Conservation (phyloP, 2,888 invertebrate species). For the Drosophila anceps region DNA sequence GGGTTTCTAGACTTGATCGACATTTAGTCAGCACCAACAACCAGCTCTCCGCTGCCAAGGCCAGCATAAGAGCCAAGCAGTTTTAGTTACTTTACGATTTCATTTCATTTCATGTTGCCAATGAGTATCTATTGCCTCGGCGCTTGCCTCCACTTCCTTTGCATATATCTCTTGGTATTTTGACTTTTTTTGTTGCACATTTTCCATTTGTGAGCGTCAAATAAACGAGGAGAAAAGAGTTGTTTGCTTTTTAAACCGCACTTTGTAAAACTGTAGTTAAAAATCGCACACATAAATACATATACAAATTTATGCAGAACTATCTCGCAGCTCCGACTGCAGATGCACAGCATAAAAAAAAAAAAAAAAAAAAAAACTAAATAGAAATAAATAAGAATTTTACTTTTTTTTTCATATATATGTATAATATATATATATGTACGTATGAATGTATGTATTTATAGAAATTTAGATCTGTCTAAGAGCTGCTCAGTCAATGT, state of each 20-base stretch:
- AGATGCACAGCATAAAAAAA: too few relatives aligned
- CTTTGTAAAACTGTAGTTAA: constrained; percentile 46
- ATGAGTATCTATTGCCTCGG: neutral
- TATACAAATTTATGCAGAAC: constrained; percentile 17
- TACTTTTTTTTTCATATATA: neutral
- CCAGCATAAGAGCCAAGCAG: neutral
- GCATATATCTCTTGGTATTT: neutral
- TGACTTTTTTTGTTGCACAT: constrained; percentile 16
- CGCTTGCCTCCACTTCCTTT: neutral
- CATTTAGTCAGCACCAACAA: too few relatives aligned
- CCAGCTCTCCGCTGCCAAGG: neutral
- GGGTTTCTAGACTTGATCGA: too few relatives aligned
- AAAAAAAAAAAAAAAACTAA: too few relatives aligned
- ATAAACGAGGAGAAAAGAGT: constrained; percentile 11
- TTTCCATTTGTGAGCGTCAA: constrained; percentile 7
- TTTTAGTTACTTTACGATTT: neutral
- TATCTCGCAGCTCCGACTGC: neutral
- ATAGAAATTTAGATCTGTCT: constrained; percentile 4
- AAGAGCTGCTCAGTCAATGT: constrained; percentile 12
- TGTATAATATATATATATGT: neutral
- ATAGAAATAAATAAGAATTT: neutral
- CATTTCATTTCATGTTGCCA: neutral
- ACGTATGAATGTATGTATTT: neutral
- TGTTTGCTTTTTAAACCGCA: constrained; percentile 24
- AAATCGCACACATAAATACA: constrained; percentile 29